Percentiles rank a stretch among this genome's conserved stretches.
phyloP scores from a whole-genome alignment of 2,888 invertebrate species.

The Liodrosophila aerea region DNA sequence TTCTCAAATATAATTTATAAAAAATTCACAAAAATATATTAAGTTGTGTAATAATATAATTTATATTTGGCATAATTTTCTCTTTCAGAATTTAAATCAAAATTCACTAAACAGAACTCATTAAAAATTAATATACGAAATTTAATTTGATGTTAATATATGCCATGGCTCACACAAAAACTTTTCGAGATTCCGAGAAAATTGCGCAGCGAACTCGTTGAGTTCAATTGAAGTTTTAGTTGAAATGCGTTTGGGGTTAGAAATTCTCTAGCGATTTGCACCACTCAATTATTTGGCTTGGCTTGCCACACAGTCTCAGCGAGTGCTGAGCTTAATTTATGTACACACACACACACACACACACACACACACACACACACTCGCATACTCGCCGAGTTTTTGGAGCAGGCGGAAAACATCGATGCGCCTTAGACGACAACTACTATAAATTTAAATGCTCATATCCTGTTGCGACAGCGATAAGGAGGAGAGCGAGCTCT shows the following conservation, averaged over 20 bases:
- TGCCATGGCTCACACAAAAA: no score
- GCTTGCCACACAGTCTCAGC: constrained; percentile 10
- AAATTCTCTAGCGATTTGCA: background rate
- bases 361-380: constrained; percentile 38
- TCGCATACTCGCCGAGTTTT: background rate
- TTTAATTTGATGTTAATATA: no score
- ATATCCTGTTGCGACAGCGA: constrained; percentile 60
- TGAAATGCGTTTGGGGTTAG: background rate
- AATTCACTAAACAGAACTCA: no score
- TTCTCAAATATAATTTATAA: no score
- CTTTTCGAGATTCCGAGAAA: no score
- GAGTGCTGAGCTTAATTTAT: constrained; percentile 56
- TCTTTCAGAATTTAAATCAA: no score
- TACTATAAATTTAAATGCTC: constrained; percentile 72
- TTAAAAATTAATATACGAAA: no score
- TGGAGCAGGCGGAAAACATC: constrained; percentile 19
- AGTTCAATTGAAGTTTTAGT: background rate
- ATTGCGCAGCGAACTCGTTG: background rate
- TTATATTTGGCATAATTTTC: no score
- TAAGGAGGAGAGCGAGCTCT: constrained; percentile 12
- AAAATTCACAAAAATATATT: no score
- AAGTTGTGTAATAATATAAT: no score
- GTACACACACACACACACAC: constrained; percentile 45
- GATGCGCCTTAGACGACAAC: constrained; percentile 41
- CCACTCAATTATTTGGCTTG: constrained; percentile 44